Conservation (phyloP, 2,888 invertebrate species). For the Brachyptera risi region DNA sequence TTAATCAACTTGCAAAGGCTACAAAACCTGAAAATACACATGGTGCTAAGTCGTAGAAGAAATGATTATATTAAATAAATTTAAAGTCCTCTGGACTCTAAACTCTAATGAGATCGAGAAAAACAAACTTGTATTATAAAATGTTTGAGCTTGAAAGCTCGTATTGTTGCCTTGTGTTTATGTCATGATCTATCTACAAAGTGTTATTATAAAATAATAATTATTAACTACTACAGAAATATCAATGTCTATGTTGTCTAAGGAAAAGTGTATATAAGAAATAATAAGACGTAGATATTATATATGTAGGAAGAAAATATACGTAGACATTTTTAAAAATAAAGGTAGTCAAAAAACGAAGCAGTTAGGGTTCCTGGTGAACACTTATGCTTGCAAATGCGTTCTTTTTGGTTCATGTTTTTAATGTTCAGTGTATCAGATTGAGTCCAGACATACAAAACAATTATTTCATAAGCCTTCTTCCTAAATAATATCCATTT, state of each 20-base stretch:
- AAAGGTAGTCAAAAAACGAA: conserved; percentile 1
- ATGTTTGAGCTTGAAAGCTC: conserved; percentile 30
- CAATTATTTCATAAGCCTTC: too few relatives aligned
- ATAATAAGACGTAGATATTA: conserved; percentile 18
- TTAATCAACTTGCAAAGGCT: too few relatives aligned
- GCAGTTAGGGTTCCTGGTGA: not conserved
- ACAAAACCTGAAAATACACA: conserved; percentile 25
- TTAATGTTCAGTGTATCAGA: too few relatives aligned
- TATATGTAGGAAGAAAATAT: conserved; percentile 8
- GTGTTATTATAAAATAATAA: conserved; percentile 22
- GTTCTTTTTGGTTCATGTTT: not conserved
- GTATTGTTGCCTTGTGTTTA: conserved; percentile 33
- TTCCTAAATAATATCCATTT: too few relatives aligned
- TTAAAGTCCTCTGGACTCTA: conserved; percentile 26
- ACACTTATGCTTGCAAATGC: not conserved
- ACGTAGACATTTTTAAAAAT: conserved; percentile 11
- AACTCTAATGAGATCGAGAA: conserved; percentile 20
- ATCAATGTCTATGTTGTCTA: conserved; percentile 30
- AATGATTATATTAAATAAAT: conserved; percentile 21
- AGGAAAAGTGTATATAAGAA: conserved; percentile 28
- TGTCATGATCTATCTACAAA: conserved; percentile 29
- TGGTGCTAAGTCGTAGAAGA: conserved; percentile 31
- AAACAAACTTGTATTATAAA: conserved; percentile 24
- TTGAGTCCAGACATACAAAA: too few relatives aligned
- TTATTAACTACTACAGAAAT: conserved; percentile 12